Base-by-base conservation (phyloP, 2,797 vertebrate genomes). In the Melanitta fusca region DNA sequence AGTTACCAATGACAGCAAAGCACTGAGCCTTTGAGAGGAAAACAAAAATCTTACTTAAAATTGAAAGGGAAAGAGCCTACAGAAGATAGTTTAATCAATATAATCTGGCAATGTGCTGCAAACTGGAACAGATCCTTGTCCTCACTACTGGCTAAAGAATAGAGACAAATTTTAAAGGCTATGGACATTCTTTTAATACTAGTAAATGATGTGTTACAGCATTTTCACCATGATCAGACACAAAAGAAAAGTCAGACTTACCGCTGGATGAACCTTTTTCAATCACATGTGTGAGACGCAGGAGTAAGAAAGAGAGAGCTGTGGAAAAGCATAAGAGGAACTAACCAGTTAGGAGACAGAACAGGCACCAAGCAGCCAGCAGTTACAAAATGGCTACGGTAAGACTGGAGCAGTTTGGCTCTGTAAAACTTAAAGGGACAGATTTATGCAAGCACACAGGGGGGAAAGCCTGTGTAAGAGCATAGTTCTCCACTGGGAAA, bases 381-480 rank as follows among this genome's bases (percentile, higher is more conserved):
- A 82, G 43, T 88, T 88, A 89, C 80, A 96, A 96, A 97, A 95
- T 95, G 93, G 90, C 94, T 64, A 74, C 39, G 0, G 47, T 39
- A 60, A 84, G 64, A 84, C 12, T 85, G 70, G 87, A 96, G 91
- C 80, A 75, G 57, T 36, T 96, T 61, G 12, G 66, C 80, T 90
- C 58, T 80, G 95, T 82, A 57, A 91, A 89, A 65, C 83, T 94
- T 96, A 95, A 96, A 96, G 93, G 85, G 95, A 28, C 95, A 96
- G 95, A 84, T 96, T 96, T 96, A 85, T 71, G 82, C 64, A 65
- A 74, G 61, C 71, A 78, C 61, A 47, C 32, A 47, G 38, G 80
- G 89, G 71, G 68, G 78, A 93, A 93, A 91, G 74, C 18, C 78
- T 82, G 49, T 94, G 61, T 43, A 69, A 91, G 68, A 91, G 71